Percentiles rank a stretch among this genome's conserved stretches.
Evolutionary conservation across 92 coral and sea anemone genomes (phyloP).

Genomic region (Porites cylindrica): DNA sequence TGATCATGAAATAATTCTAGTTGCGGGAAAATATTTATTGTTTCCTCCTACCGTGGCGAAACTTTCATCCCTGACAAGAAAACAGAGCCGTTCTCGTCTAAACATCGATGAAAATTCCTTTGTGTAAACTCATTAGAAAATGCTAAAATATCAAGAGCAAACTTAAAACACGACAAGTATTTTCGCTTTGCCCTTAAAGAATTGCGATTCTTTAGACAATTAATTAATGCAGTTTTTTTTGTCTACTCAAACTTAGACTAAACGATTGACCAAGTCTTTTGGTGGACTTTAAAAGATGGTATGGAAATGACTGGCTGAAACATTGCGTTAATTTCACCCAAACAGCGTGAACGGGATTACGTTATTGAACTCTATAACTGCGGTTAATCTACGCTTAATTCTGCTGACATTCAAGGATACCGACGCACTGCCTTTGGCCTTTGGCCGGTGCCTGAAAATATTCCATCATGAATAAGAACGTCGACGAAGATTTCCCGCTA

Average conservation of each 20-base stretch:
- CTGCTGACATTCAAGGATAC: not conserved
- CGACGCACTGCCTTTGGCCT: not conserved
- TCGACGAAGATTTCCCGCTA: constrained; percentile 6
- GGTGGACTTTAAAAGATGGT: not conserved
- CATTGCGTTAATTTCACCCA: not conserved
- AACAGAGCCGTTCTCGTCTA: too few species aligned
- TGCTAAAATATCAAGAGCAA: not conserved
- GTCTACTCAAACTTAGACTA: not conserved
- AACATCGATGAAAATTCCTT: too few species aligned
- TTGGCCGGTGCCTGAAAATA: not conserved
- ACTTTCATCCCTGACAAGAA: not conserved
- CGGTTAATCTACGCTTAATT: constrained; percentile 3
- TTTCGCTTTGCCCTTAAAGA: not conserved
- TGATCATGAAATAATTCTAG: constrained; percentile 1
- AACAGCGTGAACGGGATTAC: not conserved
- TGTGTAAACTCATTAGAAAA: too few species aligned
- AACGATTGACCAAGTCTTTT: not conserved
- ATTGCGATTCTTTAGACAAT: not conserved
- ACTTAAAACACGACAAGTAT: too few species aligned
- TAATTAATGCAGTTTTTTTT: not conserved
- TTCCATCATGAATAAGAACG: constrained; percentile 6
- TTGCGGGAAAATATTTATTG: too few species aligned
- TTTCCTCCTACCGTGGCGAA: not conserved
- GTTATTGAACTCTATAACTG: constrained; percentile 12
- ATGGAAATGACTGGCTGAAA: not conserved